phyloP scores from a whole-genome alignment of 1,140 invertebrate species.

The Vanessa tameamea region DNA sequence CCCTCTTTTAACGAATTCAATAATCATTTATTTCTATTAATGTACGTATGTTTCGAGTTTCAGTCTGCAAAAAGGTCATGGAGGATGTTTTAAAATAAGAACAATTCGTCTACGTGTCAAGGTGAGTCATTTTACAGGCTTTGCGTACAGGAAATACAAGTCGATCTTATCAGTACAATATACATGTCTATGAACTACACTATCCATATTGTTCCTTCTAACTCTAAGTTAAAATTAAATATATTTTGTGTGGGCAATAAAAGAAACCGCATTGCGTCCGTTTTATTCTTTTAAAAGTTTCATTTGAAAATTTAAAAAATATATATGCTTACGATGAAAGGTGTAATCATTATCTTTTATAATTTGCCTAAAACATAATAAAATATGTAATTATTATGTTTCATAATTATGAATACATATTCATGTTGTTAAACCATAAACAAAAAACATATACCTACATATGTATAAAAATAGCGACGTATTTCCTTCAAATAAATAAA shows the following conservation, averaged over 20 bases:
- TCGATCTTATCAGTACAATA: slow-evolving; percentile 20
- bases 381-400: no score
- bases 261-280: background rate
- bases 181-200: slow-evolving; percentile 13
- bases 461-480: no score
- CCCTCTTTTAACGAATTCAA: slow-evolving; percentile 35
- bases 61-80: slow-evolving; percentile 24
- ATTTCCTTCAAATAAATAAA: no score
- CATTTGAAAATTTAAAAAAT: no score
- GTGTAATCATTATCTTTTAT: no score
- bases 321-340: background rate
- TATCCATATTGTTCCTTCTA: background rate
- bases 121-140: slow-evolving; percentile 22
- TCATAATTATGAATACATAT: no score
- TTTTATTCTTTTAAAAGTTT: no score
- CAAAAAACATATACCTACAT: no score
- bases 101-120: slow-evolving; percentile 21
- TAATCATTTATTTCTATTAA: slow-evolving; percentile 31
- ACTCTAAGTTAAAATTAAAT: background rate
- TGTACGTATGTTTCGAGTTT: slow-evolving; percentile 30
- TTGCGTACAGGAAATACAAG: slow-evolving; percentile 17
- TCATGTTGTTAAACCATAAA: no score
- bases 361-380: no score
- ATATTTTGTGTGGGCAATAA: background rate
- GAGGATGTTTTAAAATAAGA: background rate